Base-by-base conservation (phyloP, 2,888 invertebrate genomes). In the Dicranocentrus wangi region DNA sequence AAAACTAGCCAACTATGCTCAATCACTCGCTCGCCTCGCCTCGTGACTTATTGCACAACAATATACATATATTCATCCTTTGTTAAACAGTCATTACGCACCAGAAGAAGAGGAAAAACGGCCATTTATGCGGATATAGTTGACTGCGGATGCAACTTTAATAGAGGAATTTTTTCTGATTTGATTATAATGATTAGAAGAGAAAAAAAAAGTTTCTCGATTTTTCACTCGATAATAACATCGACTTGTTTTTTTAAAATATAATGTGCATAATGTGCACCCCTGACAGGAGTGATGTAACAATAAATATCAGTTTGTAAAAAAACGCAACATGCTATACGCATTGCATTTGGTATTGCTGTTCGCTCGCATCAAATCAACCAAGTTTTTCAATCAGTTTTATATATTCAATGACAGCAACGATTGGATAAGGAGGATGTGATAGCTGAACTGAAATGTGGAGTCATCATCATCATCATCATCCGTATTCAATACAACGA, bases 281-380 rank as follows among this genome's bases (percentile, higher is more conserved):
- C n/a, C 8, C 32, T 28, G 28, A 60, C 19, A 60, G 58, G 43
- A 27, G 47, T 70, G 58, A 70, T 60, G 71, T 61, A 71, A 60
- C 61, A 61, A 60, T 15, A 58, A n/a, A 60, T 28, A n/a, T 55
- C 21, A 2, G 25, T 25, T 8, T 39, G 13, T n/a, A 47, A n/a
- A 5, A 47, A 47, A 70, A 53, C 21, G 55, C 17, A 32, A 70
- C 70, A 10, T 42, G 58, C 42, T 60, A 5, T 10, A n/a, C 10
- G 32, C 47, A 39, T 47, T 61, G 47, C 28, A 42, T 42, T 17
- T 25, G 7, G 47, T 47, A 15, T 47, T 5, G 5, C 5, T 32
- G 32, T 32, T 7, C 3, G 5, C 3, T 10, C 32, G 32, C 47
- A 47, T n/a, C 10, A 47, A 47, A 47, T 10, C 47, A n/a, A 47